Evolutionary conservation across 2,113 vertebrate genomes (phyloP).

Genomic region (Amazona vittata): DNA sequence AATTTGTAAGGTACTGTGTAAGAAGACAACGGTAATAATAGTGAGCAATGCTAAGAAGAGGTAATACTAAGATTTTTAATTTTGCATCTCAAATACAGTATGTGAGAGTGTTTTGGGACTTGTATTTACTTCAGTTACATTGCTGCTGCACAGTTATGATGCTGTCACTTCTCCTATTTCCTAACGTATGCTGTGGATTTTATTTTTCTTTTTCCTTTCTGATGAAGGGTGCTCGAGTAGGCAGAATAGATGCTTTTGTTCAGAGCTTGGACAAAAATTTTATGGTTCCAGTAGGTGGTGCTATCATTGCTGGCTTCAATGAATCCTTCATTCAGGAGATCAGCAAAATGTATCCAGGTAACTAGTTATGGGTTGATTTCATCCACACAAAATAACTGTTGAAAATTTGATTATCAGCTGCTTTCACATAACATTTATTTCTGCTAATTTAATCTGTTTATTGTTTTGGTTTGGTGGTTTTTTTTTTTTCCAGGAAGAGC

Average conservation of each 20-base stretch:
- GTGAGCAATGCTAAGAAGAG: background rate
- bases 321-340: constrained; percentile 92
- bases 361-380: constrained; percentile 26
- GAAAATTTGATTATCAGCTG: constrained; percentile 16
- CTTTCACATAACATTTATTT: background rate
- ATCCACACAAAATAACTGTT: background rate
- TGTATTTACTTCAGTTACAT: background rate
- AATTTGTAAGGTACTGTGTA: background rate
- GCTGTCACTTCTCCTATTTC: background rate
- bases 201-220: background rate
- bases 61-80: background rate
- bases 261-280: constrained; percentile 99
- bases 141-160: background rate
- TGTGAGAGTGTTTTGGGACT: background rate
- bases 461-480: background rate
- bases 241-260: constrained; percentile 96
- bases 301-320: constrained; percentile 94
- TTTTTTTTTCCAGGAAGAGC: constrained; percentile 84
- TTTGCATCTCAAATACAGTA: background rate
- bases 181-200: background rate
- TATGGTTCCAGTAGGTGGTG: constrained; percentile 98
- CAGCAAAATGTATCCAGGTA: constrained; percentile 97
- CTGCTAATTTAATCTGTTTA: background rate
- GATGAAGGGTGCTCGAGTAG: constrained; percentile 86
- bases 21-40: background rate